A percentile compares a stretch with the other conserved stretches of the same genome.
Conservation (phyloP, 1,140 invertebrate genomes). For the Fopius arisanus region DNA sequence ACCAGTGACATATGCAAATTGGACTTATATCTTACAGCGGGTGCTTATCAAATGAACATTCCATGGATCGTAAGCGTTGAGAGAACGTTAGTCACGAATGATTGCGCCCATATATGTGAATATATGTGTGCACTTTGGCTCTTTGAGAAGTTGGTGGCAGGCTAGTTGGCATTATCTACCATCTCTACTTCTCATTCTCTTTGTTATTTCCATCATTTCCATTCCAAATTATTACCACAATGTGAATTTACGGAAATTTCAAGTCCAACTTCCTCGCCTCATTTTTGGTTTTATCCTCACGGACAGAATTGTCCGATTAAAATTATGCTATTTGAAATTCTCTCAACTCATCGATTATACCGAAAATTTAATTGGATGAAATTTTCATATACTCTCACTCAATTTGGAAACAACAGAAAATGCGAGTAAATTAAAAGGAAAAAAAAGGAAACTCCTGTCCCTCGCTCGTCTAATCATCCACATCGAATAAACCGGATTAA, state of each 20-base stretch:
- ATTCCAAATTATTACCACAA: neutral
- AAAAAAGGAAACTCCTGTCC: neutral
- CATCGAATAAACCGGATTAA: neutral
- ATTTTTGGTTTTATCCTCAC: too few relatives aligned
- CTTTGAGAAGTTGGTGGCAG: slow-evolving; percentile 25
- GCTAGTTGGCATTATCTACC: slow-evolving; percentile 24
- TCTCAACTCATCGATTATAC: too few relatives aligned
- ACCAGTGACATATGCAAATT: slow-evolving; percentile 38
- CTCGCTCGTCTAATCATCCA: neutral
- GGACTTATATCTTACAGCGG: slow-evolving; percentile 39
- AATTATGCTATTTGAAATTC: too few relatives aligned
- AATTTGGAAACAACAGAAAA: neutral
- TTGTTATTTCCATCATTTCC: slow-evolving; percentile 16
- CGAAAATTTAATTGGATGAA: too few relatives aligned
- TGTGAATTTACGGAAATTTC: neutral
- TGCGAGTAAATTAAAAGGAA: neutral
- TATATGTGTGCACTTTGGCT: slow-evolving; percentile 28
- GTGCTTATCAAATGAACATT: slow-evolving; percentile 40
- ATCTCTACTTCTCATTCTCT: slow-evolving; percentile 18
- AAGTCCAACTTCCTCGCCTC: too few relatives aligned
- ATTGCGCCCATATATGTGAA: slow-evolving; percentile 31
- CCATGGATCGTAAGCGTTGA: slow-evolving; percentile 35
- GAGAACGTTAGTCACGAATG: slow-evolving; percentile 38
- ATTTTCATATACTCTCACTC: neutral
- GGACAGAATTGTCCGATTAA: too few relatives aligned